Conservation (phyloP, 1,140 invertebrate genomes). For the Parapsyche elsis region DNA sequence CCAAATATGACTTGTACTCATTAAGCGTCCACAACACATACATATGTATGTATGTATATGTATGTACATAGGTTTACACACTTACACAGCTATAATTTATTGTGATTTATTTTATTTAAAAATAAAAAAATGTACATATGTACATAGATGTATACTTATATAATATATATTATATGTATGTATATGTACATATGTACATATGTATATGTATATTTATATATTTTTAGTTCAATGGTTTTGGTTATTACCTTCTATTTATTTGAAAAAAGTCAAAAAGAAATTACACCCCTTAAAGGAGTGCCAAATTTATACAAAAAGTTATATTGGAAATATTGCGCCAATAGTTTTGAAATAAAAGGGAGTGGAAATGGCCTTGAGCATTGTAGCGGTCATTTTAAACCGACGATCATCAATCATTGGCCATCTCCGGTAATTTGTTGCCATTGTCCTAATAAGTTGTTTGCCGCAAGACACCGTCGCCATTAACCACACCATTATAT, state of each 20-base stretch:
- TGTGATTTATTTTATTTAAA: not conserved
- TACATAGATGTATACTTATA: not conserved
- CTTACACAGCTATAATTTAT: not conserved
- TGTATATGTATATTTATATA: too few species aligned
- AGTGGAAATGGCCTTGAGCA: too few species aligned
- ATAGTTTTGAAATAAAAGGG: too few species aligned
- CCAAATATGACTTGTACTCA: too few species aligned
- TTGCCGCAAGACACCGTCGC: conserved; percentile 1
- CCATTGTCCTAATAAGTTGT: conserved; percentile 42
- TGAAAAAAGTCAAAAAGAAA: too few species aligned
- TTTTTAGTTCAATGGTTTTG: too few species aligned
- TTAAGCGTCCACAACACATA: too few species aligned
- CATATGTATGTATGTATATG: not conserved
- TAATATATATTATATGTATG: not conserved
- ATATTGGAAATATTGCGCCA: too few species aligned
- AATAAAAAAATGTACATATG: not conserved
- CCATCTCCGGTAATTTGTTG: conserved; percentile 42
- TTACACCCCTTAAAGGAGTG: too few species aligned
- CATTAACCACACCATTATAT: conserved; percentile 29
- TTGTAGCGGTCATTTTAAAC: not conserved
- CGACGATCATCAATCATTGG: conserved; percentile 21
- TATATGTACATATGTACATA: not conserved
- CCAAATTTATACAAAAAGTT: too few species aligned
- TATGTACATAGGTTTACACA: not conserved
- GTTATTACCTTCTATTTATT: too few species aligned